Evolutionary conservation across 1,140 invertebrate species (phyloP), one percentile per base, ranked within the genome.

Genomic region (Anagrus nilaparvatae): DNA sequence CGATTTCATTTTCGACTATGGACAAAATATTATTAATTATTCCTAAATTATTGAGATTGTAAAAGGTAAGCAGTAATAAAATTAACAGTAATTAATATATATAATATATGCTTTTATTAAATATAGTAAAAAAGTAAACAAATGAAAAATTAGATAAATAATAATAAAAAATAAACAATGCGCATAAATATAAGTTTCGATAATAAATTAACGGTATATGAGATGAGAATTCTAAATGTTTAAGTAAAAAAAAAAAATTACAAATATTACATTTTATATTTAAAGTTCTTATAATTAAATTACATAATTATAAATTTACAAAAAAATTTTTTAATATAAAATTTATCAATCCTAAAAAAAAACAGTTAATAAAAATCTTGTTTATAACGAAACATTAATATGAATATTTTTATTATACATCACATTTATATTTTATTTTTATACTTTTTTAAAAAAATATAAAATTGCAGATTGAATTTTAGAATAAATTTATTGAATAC

Each of bases 171-270:
- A 39, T 45, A 31, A 51, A 49, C 27, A 42, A 50, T 54, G 44
- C 47, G 55, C 49, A 39, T 43, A 36, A 52, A 46, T 30, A 20
- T n/a, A 7, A 8, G 12, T 42, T 44, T 42, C 28, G 37, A 53
- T 53, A 59, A 60, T 60, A 60, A 60, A 59, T 59, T 51, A 59
- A 52, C 29, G 43, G 44, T 50, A 48, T 44, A n/a, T n/a, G 34
- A 20, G 40, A 43, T 43, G 40, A 47, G 35, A 27, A 14, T 39
- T 35, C n/a, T 21, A 9, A 14, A 39, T 32, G 48, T 27, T 8
- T 8, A 8, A 20, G 36, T n/a, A 27, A 9, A 14, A 39, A 33
- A 35, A 27, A 47, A 47, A 43, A 48, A 38, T 35, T 44, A 47
- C 13, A 38, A 43, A 46, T 37, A 49, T 44, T 36, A 46, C 40